Evolutionary conservation across 2,888 invertebrate species (phyloP), one percentile per base, ranked within the genome.

Genomic region (Eristalinus sepulchralis): DNA sequence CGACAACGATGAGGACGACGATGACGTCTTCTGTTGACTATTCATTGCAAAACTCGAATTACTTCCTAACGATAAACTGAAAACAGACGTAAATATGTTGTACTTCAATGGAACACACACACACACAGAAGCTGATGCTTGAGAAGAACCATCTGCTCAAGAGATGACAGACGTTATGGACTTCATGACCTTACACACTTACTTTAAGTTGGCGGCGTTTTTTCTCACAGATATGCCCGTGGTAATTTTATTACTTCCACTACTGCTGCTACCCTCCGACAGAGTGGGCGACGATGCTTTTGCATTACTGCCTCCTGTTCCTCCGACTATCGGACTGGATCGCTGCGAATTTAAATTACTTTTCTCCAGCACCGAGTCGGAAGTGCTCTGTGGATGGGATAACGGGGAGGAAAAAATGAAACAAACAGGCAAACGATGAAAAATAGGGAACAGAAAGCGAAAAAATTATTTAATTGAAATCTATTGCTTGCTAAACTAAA

Each of bases 361-460:
- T 77, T 91, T 92, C 81, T 92, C 92, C 89, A 94, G 93, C 78
- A 94, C 93, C 0, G 95, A 94, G 89, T 95, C 95, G 62, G 94
- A 94, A 80, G 94, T 93, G 91, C 94, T 95, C 94, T 95, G 92
- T 4, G 53, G 62, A 10, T 31, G 57, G 11, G 11, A 17, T 9
- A 78, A 17, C 31, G 31, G 27, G 13, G 31, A 55, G 67, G 11
- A 9, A 33, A 71, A 34, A 36, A 71, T 27, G 66, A 66, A 20
- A n/a, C n/a, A n/a, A n/a, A n/a, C n/a, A 39, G 31, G 73, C 55
- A 27, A 17, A 55, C n/a, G 31, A 31, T 53, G 22, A 68, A 84
- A 85, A 81, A 77, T 76, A 71, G 63, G 68, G 80, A 71, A 75
- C 70, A 64, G 80, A 81, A 71, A 76, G 39, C 77, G 63, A 68